Conservation (phyloP, 30 jellyfish, hydroid and myxozoan genomes). For the Turritopsis dohrnii region DNA sequence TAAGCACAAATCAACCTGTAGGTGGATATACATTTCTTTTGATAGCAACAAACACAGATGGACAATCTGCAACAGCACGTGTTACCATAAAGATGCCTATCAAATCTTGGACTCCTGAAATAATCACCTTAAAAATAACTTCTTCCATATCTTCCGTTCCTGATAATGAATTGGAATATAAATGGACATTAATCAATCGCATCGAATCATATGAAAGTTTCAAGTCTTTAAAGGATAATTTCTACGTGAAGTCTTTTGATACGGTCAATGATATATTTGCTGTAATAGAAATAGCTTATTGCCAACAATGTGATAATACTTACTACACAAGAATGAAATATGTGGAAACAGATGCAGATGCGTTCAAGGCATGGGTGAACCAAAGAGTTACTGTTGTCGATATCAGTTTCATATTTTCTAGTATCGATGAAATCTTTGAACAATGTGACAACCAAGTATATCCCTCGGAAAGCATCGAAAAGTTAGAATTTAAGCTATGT, state of each 20-base stretch:
- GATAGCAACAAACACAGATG: constrained; percentile 73
- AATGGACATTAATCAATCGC: neutral
- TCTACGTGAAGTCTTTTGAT: constrained; percentile 3
- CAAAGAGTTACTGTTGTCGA: neutral
- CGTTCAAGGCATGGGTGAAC: neutral
- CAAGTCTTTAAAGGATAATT: neutral
- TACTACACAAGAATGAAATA: constrained; percentile 8
- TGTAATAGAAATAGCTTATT: neutral
- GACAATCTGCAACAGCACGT: constrained; percentile 39
- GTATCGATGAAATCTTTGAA: neutral
- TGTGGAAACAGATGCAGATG: neutral
- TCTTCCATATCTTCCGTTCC: neutral
- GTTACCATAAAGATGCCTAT: constrained; percentile 21
- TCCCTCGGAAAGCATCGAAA: neutral
- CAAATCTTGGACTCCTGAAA: constrained; percentile 15
- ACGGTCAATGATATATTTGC: neutral
- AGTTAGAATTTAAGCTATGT: neutral
- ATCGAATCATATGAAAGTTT: neutral
- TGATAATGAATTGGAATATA: constrained; percentile 8
- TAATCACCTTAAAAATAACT: neutral
- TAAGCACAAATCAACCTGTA: constrained; percentile 34
- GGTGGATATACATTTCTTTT: constrained; percentile 50
- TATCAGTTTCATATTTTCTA: neutral
- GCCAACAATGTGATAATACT: constrained; percentile 18
- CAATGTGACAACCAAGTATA: neutral